Conservation (phyloP, 2,113 vertebrate species). For the Sinosuthora webbiana region DNA sequence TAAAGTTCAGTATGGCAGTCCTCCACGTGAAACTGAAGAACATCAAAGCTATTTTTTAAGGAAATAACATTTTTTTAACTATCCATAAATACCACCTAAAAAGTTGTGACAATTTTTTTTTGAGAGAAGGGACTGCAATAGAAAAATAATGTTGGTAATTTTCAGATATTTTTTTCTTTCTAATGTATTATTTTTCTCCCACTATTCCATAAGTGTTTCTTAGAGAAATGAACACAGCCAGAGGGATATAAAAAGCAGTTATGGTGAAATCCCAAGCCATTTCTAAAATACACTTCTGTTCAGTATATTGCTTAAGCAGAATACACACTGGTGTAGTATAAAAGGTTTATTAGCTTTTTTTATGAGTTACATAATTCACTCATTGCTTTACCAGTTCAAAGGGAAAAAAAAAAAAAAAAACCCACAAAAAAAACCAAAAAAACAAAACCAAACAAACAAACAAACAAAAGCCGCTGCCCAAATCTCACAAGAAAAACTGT, state of each 20-base stretch:
- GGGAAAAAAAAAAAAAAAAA: background rate
- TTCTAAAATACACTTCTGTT: background rate
- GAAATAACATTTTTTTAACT: background rate
- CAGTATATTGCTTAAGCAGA: background rate
- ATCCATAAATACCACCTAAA: background rate
- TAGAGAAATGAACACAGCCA: background rate
- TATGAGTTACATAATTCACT: conserved; percentile 13
- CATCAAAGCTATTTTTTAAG: background rate
- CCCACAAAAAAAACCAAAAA: background rate
- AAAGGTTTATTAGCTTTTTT: conserved; percentile 23
- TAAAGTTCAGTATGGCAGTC: background rate
- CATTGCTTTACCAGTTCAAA: background rate
- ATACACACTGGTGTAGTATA: background rate
- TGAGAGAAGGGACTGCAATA: background rate
- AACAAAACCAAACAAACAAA: background rate
- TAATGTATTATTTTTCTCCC: background rate
- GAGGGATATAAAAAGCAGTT: conserved; percentile 8
- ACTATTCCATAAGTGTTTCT: background rate
- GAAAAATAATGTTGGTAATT: background rate
- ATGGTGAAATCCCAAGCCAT: background rate
- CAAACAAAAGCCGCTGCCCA: background rate
- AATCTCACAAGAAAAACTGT: background rate
- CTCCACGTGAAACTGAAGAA: background rate
- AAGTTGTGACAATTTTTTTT: background rate
- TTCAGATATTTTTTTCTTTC: conserved; percentile 11